phyloP scores from a whole-genome alignment of 64 coral and sea anemone genomes.

The Hydrozoanthus tunicans region DNA sequence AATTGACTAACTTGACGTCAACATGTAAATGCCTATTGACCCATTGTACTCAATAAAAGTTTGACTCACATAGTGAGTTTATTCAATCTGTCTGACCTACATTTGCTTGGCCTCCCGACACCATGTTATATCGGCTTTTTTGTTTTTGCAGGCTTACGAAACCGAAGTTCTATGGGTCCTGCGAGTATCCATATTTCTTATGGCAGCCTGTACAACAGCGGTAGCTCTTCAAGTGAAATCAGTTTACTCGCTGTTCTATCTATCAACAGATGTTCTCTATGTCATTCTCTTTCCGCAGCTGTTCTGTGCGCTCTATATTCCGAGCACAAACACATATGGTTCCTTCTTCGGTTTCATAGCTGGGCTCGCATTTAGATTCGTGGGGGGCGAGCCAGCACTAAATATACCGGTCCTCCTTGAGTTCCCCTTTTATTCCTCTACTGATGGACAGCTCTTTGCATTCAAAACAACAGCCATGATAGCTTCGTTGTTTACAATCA shows the following conservation, averaged over 20 bases:
- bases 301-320: conserved; percentile 72
- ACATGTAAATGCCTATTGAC: no score
- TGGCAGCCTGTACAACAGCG: conserved; percentile 65
- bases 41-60: no score
- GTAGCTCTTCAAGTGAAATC: conserved; percentile 78
- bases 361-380: conserved; percentile 67
- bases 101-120: no score
- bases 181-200: conserved; percentile 73
- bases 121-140: not conserved
- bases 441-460: conserved; percentile 73
- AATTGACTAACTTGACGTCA: no score
- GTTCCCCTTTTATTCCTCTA: conserved; percentile 80
- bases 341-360: conserved; percentile 85
- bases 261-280: conserved; percentile 84
- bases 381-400: conserved; percentile 72
- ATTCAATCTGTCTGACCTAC: no score
- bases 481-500: conserved; percentile 54
- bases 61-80: no score
- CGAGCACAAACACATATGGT: conserved; percentile 83
- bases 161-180: conserved; percentile 80
- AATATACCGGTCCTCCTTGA: conserved; percentile 71
- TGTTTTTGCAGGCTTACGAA: conserved; percentile 81
- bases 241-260: conserved; percentile 72
- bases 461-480: conserved; percentile 85
- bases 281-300: conserved; percentile 93